Evolutionary conservation across 2,113 vertebrate species (phyloP).

Genomic region (Trematocara unimaculatum): DNA sequence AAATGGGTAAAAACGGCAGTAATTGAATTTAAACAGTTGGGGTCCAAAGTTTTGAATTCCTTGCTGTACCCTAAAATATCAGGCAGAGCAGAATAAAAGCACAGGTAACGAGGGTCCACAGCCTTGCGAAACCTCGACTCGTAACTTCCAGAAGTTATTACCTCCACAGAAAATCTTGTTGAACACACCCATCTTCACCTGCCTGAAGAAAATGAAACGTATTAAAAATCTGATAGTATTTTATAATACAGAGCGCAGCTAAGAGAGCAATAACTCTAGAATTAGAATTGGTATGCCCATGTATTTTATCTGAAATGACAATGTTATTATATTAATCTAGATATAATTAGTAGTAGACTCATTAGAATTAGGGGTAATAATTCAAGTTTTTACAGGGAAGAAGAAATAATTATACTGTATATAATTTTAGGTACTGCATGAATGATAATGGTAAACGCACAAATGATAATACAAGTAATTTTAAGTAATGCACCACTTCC

Average conservation of each 20-base stretch:
- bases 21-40: not conserved
- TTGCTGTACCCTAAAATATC: not conserved
- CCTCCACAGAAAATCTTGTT: not conserved
- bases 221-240: not conserved
- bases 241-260: not conserved
- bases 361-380: not conserved
- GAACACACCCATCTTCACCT: not conserved
- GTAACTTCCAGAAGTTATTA: not conserved
- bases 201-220: not conserved
- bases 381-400: not conserved
- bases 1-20: conserved; percentile 37
- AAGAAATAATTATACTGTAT: not conserved
- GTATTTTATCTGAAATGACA: not conserved
- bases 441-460: not conserved
- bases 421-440: not conserved
- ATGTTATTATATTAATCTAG: not conserved
- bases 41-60: not conserved
- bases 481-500: not conserved
- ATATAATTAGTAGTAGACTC: not conserved
- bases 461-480: not conserved
- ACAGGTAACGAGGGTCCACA: not conserved
- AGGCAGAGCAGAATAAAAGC: not conserved
- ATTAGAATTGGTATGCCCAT: not conserved
- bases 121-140: not conserved
- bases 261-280: not conserved